Conservation (phyloP, 2,797 vertebrate genomes). For the Cryptoprocta ferox region DNA sequence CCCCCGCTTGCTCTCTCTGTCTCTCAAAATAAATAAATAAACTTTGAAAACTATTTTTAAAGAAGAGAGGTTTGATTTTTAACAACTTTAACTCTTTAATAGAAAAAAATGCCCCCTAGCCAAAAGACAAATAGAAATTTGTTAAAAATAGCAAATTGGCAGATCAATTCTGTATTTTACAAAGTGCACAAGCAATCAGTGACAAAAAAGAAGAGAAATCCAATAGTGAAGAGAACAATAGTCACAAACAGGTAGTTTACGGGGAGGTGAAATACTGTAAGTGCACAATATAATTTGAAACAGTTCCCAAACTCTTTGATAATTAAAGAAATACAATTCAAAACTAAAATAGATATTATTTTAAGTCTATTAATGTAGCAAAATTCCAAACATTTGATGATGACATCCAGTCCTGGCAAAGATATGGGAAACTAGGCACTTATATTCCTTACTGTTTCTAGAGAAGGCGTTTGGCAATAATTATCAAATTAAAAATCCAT, state of each 20-base stretch:
- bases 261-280: not conserved
- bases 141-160: not conserved
- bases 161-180: not conserved
- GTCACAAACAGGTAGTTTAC: not conserved
- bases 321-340: constrained; percentile 11
- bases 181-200: not conserved
- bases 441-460: not conserved
- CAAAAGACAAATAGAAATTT: not conserved
- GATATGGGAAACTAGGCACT: not conserved
- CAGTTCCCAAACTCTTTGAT: not conserved
- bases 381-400: not conserved
- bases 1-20: too few relatives aligned
- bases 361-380: not conserved
- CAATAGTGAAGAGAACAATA: not conserved
- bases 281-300: constrained; percentile 1
- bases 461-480: not conserved
- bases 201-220: not conserved
- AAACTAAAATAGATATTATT: not conserved
- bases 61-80: not conserved
- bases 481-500: not conserved
- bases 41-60: too few relatives aligned
- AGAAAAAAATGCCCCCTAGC: not conserved
- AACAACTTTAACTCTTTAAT: not conserved
- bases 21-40: too few relatives aligned
- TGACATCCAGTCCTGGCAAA: not conserved